Evolutionary conservation across 2,888 invertebrate genomes (phyloP).

Genomic region (Hesperia comma): DNA sequence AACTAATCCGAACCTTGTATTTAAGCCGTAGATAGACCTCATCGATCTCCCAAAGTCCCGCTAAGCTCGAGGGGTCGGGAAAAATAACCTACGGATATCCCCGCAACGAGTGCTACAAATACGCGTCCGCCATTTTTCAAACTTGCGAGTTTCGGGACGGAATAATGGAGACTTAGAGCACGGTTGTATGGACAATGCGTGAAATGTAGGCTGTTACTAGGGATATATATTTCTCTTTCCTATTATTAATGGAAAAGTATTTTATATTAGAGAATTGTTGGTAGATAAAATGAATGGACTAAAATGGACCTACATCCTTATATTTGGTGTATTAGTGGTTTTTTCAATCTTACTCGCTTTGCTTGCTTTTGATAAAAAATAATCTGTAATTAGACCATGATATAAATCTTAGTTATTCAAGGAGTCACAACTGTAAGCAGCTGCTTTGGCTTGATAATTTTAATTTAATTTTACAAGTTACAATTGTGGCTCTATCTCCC

Average conservation of each 20-base stretch:
- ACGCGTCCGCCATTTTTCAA: slow-evolving; percentile 56
- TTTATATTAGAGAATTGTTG: background rate
- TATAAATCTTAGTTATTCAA: too few relatives aligned
- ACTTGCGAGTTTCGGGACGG: slow-evolving; percentile 51
- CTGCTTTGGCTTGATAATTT: too few relatives aligned
- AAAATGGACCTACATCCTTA: too few relatives aligned
- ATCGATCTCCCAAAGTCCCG: slow-evolving; percentile 64
- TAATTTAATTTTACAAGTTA: too few relatives aligned
- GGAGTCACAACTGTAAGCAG: too few relatives aligned
- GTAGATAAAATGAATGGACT: background rate
- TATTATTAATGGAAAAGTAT: slow-evolving; percentile 21
- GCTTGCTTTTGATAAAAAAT: too few relatives aligned
- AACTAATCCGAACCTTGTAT: background rate
- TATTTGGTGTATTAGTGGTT: too few relatives aligned
- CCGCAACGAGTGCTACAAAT: slow-evolving; percentile 63
- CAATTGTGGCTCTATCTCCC: too few relatives aligned
- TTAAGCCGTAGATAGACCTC: slow-evolving; percentile 45
- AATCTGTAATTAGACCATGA: too few relatives aligned
- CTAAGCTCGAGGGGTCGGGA: slow-evolving; percentile 66
- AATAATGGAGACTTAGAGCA: slow-evolving; percentile 53
- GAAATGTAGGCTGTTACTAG: slow-evolving; percentile 23
- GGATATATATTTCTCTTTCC: slow-evolving; percentile 24
- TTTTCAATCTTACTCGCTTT: too few relatives aligned
- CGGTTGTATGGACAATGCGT: slow-evolving; percentile 36
- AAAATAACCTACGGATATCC: slow-evolving; percentile 63